Evolutionary conservation across 2,797 vertebrate species (phyloP).

Genomic region (Capromys pilorides): DNA sequence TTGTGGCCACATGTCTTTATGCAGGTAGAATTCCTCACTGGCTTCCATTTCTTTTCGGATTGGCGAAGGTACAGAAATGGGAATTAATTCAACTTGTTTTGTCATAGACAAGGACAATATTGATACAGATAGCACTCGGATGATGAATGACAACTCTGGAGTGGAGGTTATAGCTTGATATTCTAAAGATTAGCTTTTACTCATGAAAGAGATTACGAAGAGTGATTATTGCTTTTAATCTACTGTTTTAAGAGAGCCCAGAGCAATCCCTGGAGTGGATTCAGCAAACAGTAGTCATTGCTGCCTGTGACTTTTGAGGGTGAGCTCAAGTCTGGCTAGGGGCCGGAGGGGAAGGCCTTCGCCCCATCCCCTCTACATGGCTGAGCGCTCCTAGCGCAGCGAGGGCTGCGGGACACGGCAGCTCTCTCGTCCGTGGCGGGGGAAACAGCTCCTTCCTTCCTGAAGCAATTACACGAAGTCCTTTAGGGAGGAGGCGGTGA

Average conservation of each 20-base stretch:
- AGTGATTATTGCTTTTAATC: background rate
- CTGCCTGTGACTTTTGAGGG: background rate
- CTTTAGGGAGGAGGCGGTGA: fast-evolving
- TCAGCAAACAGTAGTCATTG: background rate
- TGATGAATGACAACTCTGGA: background rate
- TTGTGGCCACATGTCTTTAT: background rate
- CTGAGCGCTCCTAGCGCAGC: background rate
- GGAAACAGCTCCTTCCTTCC: no score
- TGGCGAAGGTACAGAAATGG: background rate
- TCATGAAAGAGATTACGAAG: constrained; percentile 20
- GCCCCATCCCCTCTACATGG: no score
- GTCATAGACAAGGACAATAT: background rate
- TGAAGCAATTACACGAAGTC: background rate
- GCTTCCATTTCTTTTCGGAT: background rate
- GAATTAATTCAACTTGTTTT: background rate
- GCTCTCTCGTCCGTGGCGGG: fast-evolving
- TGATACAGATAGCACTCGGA: background rate
- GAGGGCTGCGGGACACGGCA: fast-evolving
- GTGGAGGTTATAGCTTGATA: background rate
- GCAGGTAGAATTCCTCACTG: background rate
- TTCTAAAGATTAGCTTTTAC: background rate
- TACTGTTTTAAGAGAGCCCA: background rate
- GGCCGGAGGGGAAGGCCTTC: fast-evolving
- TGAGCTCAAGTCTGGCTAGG: background rate
- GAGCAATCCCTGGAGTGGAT: background rate